Percentiles rank a stretch among this genome's conserved stretches.
Evolutionary conservation across 2,888 invertebrate genomes (phyloP).

Genomic region (Teinopalpus imperialis): DNA sequence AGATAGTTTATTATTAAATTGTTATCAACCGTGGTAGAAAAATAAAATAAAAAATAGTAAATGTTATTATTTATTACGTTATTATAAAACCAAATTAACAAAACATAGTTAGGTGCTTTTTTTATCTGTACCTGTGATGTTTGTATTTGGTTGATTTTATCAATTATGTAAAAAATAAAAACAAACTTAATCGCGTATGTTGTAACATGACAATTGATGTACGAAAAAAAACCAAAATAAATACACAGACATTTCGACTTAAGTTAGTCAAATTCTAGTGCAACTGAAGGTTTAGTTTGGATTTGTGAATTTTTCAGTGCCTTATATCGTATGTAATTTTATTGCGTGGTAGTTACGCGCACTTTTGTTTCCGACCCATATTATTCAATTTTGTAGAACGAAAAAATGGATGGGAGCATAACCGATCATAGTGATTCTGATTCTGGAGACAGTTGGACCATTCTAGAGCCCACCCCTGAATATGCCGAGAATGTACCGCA

Average conservation of each 20-base stretch:
- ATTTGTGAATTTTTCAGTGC: constrained; percentile 1
- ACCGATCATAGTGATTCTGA: constrained; percentile 75
- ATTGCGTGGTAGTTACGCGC: constrained; percentile 12
- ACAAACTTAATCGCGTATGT: constrained; percentile 35
- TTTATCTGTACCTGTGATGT: constrained; percentile 20
- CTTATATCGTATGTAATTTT: constrained; percentile 17
- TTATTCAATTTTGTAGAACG: background rate
- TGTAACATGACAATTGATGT: constrained; percentile 41
- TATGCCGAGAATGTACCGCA: constrained; percentile 51
- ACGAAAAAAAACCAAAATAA: constrained; percentile 47
- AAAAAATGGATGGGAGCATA: constrained; percentile 62
- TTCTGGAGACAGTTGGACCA: constrained; percentile 77
- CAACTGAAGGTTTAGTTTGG: constrained; percentile 5
- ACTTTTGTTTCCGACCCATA: constrained; percentile 23
- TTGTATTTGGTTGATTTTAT: constrained; percentile 19
- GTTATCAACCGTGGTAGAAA: no score
- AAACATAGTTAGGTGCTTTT: no score
- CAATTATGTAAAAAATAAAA: constrained; percentile 30
- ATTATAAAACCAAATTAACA: no score
- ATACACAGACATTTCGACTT: constrained; percentile 49
- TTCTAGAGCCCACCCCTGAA: constrained; percentile 56
- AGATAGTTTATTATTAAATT: no score
- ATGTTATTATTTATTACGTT: no score
- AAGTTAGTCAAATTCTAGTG: constrained; percentile 47
- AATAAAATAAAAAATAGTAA: no score